Evolutionary conservation across 2,113 vertebrate genomes (phyloP).

Genomic region (Telmatochromis brichardi): DNA sequence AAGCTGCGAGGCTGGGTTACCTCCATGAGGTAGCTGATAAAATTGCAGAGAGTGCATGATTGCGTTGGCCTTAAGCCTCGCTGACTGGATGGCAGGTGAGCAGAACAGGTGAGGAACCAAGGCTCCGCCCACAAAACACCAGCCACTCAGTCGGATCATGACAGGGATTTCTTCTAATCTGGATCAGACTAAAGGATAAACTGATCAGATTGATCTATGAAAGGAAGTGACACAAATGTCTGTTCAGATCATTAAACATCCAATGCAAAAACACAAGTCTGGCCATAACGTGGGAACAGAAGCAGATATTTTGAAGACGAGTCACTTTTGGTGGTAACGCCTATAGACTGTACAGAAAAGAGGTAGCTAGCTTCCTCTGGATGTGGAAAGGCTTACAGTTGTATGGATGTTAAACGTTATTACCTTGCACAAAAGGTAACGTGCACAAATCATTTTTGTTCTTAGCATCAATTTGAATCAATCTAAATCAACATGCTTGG

Average conservation of each 20-base stretch:
- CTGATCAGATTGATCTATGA: not conserved
- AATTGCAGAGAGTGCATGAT: rapidly evolving
- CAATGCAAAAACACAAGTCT: not conserved
- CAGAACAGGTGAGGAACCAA: not conserved
- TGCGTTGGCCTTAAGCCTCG: not conserved
- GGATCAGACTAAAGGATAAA: not conserved
- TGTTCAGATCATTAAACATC: not conserved
- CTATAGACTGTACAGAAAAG: not conserved
- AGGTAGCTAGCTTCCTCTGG: not conserved
- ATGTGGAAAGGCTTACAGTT: not conserved
- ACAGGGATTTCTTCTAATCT: not conserved
- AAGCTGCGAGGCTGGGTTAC: not conserved
- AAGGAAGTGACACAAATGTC: not conserved
- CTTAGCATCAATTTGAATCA: not conserved
- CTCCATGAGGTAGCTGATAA: not conserved
- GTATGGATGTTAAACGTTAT: rapidly evolving
- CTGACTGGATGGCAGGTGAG: not conserved
- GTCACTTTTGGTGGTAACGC: not conserved
- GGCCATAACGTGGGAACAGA: not conserved
- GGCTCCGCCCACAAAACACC: not conserved
- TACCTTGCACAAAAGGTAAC: not conserved
- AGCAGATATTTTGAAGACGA: rapidly evolving
- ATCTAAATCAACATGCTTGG: not conserved
- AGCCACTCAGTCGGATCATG: not conserved
- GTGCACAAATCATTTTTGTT: not conserved